These are phyloP conservation scores for Nymphalis polychloros DNA, from an alignment of 2,888 invertebrate genomes.

Conservation along the genomic window DNA sequence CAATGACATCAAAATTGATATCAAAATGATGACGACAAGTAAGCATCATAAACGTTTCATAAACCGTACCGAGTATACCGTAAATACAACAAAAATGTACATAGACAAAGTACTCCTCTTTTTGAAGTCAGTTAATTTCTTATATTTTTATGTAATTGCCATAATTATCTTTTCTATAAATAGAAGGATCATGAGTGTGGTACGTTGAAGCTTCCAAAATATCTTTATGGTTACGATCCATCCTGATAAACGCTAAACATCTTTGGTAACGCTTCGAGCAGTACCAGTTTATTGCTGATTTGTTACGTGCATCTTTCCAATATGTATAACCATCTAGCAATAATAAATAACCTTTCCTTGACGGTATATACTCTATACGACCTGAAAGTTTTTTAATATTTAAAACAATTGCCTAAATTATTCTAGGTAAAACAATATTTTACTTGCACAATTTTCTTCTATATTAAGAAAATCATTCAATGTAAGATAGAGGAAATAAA, in stretches of 20 bases:
- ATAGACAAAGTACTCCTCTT: too few species aligned
- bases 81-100: too few species aligned
- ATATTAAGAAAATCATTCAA: background rate
- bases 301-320: slow-evolving; percentile 47
- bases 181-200: slow-evolving; percentile 38
- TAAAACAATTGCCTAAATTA: background rate
- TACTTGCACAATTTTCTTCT: background rate
- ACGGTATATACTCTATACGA: slow-evolving; percentile 40
- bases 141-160: slow-evolving; percentile 29
- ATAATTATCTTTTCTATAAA: slow-evolving; percentile 24
- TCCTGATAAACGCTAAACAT: slow-evolving; percentile 44
- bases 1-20: too few species aligned
- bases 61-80: too few species aligned
- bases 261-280: slow-evolving; percentile 44
- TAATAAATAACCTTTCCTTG: slow-evolving; percentile 45
- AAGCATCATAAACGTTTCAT: too few species aligned
- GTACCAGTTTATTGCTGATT: slow-evolving; percentile 44
- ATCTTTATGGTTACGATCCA: slow-evolving; percentile 37
- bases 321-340: slow-evolving; percentile 47
- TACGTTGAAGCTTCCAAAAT: slow-evolving; percentile 31
- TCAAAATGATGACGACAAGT: too few species aligned
- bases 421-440: background rate
- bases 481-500: too few species aligned
- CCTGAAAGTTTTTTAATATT: slow-evolving; percentile 21
- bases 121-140: too few species aligned